These are phyloP conservation scores for Tachina fera DNA, from an alignment of 2,888 invertebrate species.

Conservation along the genomic window DNA sequence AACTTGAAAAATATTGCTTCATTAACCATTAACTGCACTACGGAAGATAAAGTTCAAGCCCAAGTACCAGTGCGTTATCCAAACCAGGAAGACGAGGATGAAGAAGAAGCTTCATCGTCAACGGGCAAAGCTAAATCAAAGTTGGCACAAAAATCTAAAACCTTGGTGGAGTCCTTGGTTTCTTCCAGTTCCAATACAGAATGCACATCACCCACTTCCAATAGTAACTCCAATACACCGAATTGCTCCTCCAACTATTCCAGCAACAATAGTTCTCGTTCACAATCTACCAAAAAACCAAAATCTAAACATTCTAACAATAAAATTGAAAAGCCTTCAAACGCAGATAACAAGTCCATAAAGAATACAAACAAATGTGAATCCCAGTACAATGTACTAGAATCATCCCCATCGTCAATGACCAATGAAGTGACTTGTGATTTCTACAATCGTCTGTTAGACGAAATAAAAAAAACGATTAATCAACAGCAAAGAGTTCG, in stretches of 20 bases:
- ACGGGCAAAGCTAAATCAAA: slow-evolving; percentile 40
- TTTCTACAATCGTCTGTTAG: slow-evolving; percentile 82
- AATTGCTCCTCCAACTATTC: slow-evolving; percentile 76
- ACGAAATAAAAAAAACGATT: slow-evolving; percentile 80
- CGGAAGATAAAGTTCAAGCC: slow-evolving; percentile 78
- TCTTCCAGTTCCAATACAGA: slow-evolving; percentile 59
- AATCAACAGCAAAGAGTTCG: slow-evolving; percentile 66
- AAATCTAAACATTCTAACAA: slow-evolving; percentile 74
- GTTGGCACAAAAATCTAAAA: slow-evolving; percentile 43
- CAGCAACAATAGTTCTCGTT: slow-evolving; percentile 78
- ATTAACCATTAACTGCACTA: slow-evolving; percentile 82
- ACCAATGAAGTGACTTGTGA: slow-evolving; percentile 80
- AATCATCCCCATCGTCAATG: slow-evolving; percentile 72
- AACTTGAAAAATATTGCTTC: slow-evolving; percentile 82
- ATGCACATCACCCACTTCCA: slow-evolving; percentile 71
- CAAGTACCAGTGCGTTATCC: slow-evolving; percentile 74
- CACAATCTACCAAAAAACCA: slow-evolving; percentile 78
- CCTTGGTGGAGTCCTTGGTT: slow-evolving; percentile 50
- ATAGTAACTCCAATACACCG: slow-evolving; percentile 74
- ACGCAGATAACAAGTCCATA: slow-evolving; percentile 55
- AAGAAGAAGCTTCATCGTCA: slow-evolving; percentile 42
- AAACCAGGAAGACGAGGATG: slow-evolving; percentile 54
- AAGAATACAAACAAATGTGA: slow-evolving; percentile 47
- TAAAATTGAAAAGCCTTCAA: slow-evolving; percentile 40
- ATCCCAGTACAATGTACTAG: slow-evolving; percentile 59